phyloP scores from a whole-genome alignment of 2,888 invertebrate genomes.

The Trypoxylon attenuatum region DNA sequence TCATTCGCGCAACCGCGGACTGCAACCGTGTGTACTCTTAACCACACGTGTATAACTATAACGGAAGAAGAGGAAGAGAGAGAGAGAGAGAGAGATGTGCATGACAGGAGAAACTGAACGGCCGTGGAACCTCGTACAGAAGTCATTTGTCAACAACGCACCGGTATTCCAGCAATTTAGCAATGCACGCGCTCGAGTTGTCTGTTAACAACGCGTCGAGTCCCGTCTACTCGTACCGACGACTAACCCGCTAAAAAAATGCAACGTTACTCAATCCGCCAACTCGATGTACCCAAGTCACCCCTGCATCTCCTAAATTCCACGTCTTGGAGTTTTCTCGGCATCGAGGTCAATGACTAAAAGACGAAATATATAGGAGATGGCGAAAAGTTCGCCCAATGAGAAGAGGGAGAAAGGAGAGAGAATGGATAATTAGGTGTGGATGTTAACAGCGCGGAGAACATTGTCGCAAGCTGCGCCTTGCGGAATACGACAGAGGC shows the following conservation, averaged over 20 bases:
- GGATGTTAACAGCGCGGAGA: too few relatives aligned
- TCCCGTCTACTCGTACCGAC: slow-evolving; percentile 18
- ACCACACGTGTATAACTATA: too few relatives aligned
- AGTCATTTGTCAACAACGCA: slow-evolving; percentile 28
- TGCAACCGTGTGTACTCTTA: too few relatives aligned
- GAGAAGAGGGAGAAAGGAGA: slow-evolving; percentile 2
- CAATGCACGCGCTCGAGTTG: slow-evolving; percentile 15
- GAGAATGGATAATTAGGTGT: neutral
- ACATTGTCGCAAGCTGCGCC: neutral
- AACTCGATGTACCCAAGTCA: too few relatives aligned
- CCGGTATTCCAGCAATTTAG: slow-evolving; percentile 27
- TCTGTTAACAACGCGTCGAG: slow-evolving; percentile 27
- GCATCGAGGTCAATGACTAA: slow-evolving; percentile 28
- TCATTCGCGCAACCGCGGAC: too few relatives aligned
- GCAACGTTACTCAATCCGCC: too few relatives aligned
- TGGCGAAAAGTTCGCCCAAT: neutral
- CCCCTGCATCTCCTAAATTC: too few relatives aligned
- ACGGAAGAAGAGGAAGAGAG: neutral
- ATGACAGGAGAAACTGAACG: neutral
- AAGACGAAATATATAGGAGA: slow-evolving; percentile 7
- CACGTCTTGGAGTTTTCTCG: slow-evolving; percentile 23
- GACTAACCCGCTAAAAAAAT: slow-evolving; percentile 19
- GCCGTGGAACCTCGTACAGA: neutral
- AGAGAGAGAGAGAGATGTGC: neutral
- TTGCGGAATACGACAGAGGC: neutral